These are phyloP conservation scores for Esox lucius DNA, from an alignment of 2,797 vertebrate species.

Conservation along the genomic window DNA sequence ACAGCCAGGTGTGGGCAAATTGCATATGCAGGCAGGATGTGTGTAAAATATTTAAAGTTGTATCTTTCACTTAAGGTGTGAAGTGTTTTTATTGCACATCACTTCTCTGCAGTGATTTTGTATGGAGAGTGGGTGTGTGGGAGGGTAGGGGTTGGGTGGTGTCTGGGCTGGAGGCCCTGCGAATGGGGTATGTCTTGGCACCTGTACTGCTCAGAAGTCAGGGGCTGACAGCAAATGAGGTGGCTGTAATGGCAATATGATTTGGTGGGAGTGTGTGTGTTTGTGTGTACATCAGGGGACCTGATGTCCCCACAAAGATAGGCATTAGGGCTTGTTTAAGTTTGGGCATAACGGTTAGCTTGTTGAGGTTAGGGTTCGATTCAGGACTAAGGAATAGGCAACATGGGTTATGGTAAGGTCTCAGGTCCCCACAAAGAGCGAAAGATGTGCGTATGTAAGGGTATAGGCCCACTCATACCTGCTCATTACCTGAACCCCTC, in stretches of 20 bases:
- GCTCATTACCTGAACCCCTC: constrained; percentile 57
- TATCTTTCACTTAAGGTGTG: constrained; percentile 78
- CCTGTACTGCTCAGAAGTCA: constrained; percentile 66
- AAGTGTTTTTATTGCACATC: constrained; percentile 79
- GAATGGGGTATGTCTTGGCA: constrained; percentile 41
- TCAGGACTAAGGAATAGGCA: too few species aligned
- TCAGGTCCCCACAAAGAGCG: too few species aligned
- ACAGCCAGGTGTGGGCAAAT: constrained; percentile 79
- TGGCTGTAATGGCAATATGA: background rate
- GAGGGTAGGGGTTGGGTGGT: constrained; percentile 45
- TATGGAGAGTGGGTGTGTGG: background rate
- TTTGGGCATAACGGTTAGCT: too few species aligned
- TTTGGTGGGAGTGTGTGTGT: too few species aligned
- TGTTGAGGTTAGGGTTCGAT: too few species aligned
- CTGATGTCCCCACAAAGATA: too few species aligned
- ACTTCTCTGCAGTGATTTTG: constrained; percentile 47
- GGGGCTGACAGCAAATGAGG: constrained; percentile 32
- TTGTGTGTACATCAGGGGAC: constrained; percentile 19
- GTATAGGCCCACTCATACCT: constrained; percentile 63
- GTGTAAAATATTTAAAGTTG: constrained; percentile 83
- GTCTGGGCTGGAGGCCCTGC: background rate
- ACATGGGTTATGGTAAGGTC: too few species aligned
- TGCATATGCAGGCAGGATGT: constrained; percentile 78
- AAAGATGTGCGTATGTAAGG: constrained; percentile 25
- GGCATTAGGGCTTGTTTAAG: too few species aligned